A percentile compares a stretch with the other conserved stretches of the same genome.
phyloP scores from a whole-genome alignment of 2,113 vertebrate species.

The Oncorhynchus mykiss region DNA sequence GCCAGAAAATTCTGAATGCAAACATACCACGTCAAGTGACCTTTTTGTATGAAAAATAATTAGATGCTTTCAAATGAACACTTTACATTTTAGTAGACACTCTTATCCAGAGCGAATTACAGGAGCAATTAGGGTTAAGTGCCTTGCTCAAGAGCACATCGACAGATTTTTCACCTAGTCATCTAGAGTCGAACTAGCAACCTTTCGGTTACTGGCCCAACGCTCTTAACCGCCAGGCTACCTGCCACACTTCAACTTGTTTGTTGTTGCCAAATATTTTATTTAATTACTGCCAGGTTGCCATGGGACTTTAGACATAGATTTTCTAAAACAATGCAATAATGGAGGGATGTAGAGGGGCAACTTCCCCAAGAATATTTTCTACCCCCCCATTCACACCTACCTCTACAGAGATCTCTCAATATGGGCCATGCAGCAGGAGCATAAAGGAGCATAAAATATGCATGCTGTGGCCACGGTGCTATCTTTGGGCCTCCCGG shows the following conservation, averaged over 20 bases:
- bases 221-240: too few relatives aligned
- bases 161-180: too few relatives aligned
- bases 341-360: neutral
- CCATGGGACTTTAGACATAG: neutral
- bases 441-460: conserved; percentile 42
- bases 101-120: too few relatives aligned
- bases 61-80: conserved; percentile 18
- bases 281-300: neutral
- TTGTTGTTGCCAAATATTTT: neutral
- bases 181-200: too few relatives aligned
- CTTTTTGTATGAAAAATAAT: conserved; percentile 36
- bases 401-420: neutral
- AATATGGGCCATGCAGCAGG: conserved; percentile 3
- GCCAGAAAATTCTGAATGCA: conserved; percentile 18
- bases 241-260: neutral
- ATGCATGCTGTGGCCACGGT: conserved; percentile 44
- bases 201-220: too few relatives aligned
- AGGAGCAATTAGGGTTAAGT: too few relatives aligned
- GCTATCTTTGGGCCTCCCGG: conserved; percentile 52
- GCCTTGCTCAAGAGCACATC: too few relatives aligned
- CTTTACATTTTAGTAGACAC: neutral
- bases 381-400: neutral
- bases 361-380: neutral
- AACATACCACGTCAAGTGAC: conserved; percentile 31
- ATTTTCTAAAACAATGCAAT: neutral